phyloP scores from a whole-genome alignment of 2,797 vertebrate species.

The Acanthopagrus latus region DNA sequence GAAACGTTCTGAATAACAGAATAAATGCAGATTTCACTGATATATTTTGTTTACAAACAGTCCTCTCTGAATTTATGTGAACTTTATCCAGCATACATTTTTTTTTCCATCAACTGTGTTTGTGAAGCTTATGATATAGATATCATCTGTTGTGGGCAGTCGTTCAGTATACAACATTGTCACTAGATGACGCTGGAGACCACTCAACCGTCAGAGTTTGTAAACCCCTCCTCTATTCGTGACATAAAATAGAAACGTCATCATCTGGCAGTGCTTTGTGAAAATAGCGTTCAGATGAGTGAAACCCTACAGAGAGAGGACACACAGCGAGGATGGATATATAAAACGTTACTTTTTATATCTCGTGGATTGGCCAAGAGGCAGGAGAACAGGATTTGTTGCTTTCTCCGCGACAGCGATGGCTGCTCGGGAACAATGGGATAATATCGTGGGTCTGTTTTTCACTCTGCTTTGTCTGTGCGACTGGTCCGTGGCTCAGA shows the following conservation, averaged over 20 bases:
- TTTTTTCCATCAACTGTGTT: background rate
- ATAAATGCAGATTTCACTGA: background rate
- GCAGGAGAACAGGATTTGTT: background rate
- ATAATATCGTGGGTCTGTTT: conserved; percentile 45
- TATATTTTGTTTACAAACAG: background rate
- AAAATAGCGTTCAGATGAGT: conserved; percentile 24
- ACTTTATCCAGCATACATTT: accelerated
- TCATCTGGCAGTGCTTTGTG: conserved; percentile 56
- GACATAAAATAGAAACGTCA: conserved; percentile 53
- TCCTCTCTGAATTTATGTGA: background rate
- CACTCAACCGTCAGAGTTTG: background rate
- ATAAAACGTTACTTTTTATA: background rate
- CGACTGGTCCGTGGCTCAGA: conserved; percentile 83
- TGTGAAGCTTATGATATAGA: no score
- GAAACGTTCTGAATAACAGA: background rate
- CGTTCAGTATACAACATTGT: background rate
- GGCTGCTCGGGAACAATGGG: conserved; percentile 52
- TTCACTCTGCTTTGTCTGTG: conserved; percentile 72
- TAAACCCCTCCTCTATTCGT: conserved; percentile 49
- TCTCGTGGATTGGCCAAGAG: background rate
- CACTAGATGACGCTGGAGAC: conserved; percentile 76
- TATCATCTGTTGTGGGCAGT: accelerated
- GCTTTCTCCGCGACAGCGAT: conserved; percentile 33
- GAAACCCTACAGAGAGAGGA: background rate
- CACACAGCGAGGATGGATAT: conserved; percentile 5